Evolutionary conservation across 1,140 invertebrate genomes (phyloP).

Genomic region (Drosophila lacertosa): DNA sequence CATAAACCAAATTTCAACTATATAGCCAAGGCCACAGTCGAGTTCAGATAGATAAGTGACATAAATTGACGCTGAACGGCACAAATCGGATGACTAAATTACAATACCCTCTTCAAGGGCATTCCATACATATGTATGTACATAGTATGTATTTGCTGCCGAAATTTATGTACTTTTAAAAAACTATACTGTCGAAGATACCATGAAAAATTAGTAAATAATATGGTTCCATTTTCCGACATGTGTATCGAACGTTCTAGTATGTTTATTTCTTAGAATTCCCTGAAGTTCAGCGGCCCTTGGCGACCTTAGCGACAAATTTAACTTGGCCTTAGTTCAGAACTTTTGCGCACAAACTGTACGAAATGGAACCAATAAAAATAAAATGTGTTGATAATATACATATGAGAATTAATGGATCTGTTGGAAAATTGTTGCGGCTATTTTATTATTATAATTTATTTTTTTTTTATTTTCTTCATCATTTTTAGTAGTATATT

Average conservation of each 20-base stretch:
- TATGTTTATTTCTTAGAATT: not conserved
- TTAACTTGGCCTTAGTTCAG: conserved; percentile 16
- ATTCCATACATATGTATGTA: no score
- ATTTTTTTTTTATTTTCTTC: conserved; percentile 23
- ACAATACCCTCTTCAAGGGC: not conserved
- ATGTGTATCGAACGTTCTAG: no score
- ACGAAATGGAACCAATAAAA: not conserved
- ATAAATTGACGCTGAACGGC: no score
- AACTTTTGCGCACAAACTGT: not conserved
- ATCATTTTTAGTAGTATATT: no score
- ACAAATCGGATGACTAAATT: not conserved
- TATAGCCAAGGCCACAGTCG: not conserved
- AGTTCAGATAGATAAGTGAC: not conserved
- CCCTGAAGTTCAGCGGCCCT: conserved; percentile 20
- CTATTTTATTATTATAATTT: not conserved
- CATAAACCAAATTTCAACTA: not conserved
- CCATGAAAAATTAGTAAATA: no score
- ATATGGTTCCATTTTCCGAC: no score
- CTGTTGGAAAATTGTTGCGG: not conserved
- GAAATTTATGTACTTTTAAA: not conserved
- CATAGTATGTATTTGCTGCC: no score
- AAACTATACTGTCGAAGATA: not conserved
- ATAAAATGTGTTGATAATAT: not conserved
- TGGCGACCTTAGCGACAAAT: conserved; percentile 27
- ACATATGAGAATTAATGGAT: not conserved